These are phyloP conservation scores for Corythoichthys haematopterus DNA, from an alignment of 2,113 vertebrate species.

Conservation along the genomic window DNA sequence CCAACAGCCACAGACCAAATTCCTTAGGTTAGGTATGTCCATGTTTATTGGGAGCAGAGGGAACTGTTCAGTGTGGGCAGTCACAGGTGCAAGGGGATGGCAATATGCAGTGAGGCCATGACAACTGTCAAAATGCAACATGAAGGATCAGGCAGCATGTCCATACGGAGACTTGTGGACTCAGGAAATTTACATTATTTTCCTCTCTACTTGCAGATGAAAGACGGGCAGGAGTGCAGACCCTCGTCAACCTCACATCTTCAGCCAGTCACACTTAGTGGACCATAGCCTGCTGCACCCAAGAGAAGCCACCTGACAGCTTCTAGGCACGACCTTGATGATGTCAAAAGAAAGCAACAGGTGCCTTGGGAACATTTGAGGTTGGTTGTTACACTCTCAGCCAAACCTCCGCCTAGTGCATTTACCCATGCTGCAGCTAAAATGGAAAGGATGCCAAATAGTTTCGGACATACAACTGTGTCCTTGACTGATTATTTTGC, in stretches of 20 bases:
- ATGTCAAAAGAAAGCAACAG: conserved; percentile 40
- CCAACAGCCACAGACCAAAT: conserved; percentile 14
- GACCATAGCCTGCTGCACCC: conserved; percentile 45
- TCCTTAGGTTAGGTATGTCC: conserved; percentile 11
- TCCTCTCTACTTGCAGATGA: conserved; percentile 27
- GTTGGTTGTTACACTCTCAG: conserved; percentile 23
- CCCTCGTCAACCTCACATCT: conserved; percentile 39
- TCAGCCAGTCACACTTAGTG: conserved; percentile 53
- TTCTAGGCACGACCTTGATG: conserved; percentile 22
- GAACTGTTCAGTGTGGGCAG: conserved; percentile 46
- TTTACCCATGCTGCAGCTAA: conserved; percentile 13
- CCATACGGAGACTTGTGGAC: conserved; percentile 28
- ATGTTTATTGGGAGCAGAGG: conserved; percentile 52
- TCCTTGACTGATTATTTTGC: conserved; percentile 12
- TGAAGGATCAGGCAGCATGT: conserved; percentile 45
- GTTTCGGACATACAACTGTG: conserved; percentile 10
- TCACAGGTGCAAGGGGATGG: conserved; percentile 49
- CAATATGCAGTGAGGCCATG: conserved; percentile 37
- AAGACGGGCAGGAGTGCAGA: conserved; percentile 33
- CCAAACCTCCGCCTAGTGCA: conserved; percentile 8
- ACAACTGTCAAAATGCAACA: conserved; percentile 57
- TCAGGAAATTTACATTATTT: conserved; percentile 36
- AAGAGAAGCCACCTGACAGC: conserved; percentile 47
- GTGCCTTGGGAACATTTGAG: conserved; percentile 37
- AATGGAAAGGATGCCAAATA: conserved; percentile 14